Evolutionary conservation across 2,797 vertebrate genomes (phyloP).

Genomic region (Parambassis ranga): DNA sequence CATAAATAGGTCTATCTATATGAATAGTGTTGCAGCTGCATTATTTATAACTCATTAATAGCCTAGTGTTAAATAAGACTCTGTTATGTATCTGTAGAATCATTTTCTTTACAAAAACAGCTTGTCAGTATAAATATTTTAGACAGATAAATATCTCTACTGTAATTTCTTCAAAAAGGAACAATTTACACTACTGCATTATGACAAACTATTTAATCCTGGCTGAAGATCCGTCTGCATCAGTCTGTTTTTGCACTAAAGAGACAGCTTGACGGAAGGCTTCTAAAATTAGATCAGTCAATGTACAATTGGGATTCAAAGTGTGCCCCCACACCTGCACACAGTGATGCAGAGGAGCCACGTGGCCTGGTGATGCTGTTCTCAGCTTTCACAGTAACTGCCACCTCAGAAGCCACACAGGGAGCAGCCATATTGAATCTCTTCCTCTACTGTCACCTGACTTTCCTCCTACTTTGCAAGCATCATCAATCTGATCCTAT

Average conservation of each 20-base stretch:
- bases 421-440: slow-evolving; percentile 73
- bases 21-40: slow-evolving; percentile 13
- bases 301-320: slow-evolving; percentile 44
- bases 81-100: not conserved
- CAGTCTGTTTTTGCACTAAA: slow-evolving; percentile 2
- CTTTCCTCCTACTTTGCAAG: slow-evolving; percentile 54
- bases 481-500: slow-evolving; percentile 38
- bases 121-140: too few species aligned
- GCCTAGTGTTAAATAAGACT: slow-evolving; percentile 1
- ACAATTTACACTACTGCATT: not conserved
- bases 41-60: slow-evolving; percentile 16
- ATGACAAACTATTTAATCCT: not conserved
- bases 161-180: too few species aligned
- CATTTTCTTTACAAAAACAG: not conserved
- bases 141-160: too few species aligned
- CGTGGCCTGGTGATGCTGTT: slow-evolving; percentile 66
- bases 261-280: slow-evolving; percentile 12
- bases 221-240: not conserved
- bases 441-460: slow-evolving; percentile 69
- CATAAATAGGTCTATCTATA: not conserved
- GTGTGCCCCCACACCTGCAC: slow-evolving; percentile 62
- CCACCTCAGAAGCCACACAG: slow-evolving; percentile 71
- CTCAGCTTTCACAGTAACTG: slow-evolving; percentile 68
- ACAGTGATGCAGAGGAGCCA: slow-evolving; percentile 67
- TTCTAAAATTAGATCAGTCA: slow-evolving; percentile 66